Evolutionary conservation across 2,113 vertebrate genomes (phyloP).

Genomic region (Psilopsiagon aurifrons): DNA sequence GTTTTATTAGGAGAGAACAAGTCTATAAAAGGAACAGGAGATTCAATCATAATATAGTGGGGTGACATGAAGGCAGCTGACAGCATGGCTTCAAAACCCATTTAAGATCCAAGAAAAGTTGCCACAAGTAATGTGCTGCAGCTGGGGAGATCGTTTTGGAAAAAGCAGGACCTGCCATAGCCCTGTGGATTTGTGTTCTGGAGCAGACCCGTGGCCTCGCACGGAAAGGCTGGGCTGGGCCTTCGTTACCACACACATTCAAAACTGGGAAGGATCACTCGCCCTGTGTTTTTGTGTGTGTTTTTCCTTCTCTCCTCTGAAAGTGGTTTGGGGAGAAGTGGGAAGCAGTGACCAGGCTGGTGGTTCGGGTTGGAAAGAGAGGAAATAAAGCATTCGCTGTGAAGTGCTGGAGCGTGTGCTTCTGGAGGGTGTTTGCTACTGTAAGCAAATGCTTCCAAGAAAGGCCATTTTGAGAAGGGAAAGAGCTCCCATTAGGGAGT

Average conservation of each 20-base stretch:
- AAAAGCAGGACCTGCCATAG: slow-evolving; percentile 69
- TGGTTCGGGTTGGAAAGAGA: slow-evolving; percentile 37
- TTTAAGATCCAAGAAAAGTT: slow-evolving; percentile 77
- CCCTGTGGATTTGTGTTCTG: slow-evolving; percentile 40
- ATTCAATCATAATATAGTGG: slow-evolving; percentile 78
- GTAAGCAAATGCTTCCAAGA: neutral
- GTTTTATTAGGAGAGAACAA: slow-evolving; percentile 89
- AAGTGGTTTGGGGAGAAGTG: slow-evolving; percentile 27
- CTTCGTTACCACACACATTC: slow-evolving; percentile 45
- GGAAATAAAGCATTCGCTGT: neutral
- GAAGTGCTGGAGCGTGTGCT: neutral
- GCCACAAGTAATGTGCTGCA: slow-evolving; percentile 76
- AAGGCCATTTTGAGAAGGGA: neutral
- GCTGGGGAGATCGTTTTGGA: slow-evolving; percentile 73
- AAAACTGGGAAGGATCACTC: neutral
- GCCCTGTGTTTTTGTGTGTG: neutral
- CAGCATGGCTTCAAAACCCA: slow-evolving; percentile 80
- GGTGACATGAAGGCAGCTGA: slow-evolving; percentile 82
- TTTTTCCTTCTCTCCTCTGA: slow-evolving; percentile 14
- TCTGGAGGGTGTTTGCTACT: neutral
- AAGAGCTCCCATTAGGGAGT: neutral
- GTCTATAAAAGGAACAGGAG: slow-evolving; percentile 85
- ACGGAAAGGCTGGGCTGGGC: slow-evolving; percentile 12
- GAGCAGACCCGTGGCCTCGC: slow-evolving; percentile 49
- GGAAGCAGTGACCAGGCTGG: slow-evolving; percentile 3